Evolutionary conservation across 2,113 vertebrate genomes (phyloP).

Genomic region (Dascyllus trimaculatus): DNA sequence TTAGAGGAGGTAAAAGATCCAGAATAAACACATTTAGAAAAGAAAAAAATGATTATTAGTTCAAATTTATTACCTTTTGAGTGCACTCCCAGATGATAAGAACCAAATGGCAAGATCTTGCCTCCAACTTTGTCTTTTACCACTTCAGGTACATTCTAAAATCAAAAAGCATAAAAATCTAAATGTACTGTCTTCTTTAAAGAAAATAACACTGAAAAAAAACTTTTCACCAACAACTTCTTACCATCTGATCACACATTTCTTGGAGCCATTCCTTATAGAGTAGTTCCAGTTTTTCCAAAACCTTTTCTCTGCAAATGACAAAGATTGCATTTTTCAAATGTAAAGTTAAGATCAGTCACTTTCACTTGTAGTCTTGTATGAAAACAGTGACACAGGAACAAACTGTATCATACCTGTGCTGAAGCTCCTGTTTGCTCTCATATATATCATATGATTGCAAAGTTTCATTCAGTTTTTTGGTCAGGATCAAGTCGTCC

Average conservation of each 20-base stretch:
- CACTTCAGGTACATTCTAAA: constrained; percentile 90
- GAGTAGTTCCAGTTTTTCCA: constrained; percentile 91
- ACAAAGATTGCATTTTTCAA: neutral
- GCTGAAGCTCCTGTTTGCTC: constrained; percentile 90
- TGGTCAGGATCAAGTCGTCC: constrained; percentile 88
- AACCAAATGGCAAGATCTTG: constrained; percentile 95
- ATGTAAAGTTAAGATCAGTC: neutral
- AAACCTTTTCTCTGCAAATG: constrained; percentile 88
- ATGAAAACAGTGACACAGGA: too few species aligned
- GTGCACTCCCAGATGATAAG: constrained; percentile 92
- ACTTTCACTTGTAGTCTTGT: too few species aligned
- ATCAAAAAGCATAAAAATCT: neutral
- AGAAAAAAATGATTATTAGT: too few species aligned
- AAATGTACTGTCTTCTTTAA: neutral
- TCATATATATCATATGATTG: constrained; percentile 92
- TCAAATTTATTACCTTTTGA: constrained; percentile 87
- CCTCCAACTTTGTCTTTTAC: constrained; percentile 92
- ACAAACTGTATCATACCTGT: constrained; percentile 80
- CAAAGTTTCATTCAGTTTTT: constrained; percentile 88
- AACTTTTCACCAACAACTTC: neutral
- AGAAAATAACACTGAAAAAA: neutral
- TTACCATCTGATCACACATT: constrained; percentile 92
- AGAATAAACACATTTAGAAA: too few species aligned
- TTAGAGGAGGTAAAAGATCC: too few species aligned
- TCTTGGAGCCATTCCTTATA: constrained; percentile 93